These are phyloP conservation scores for Etheostoma spectabile DNA, from an alignment of 2,113 vertebrate genomes.

Conservation along the genomic window DNA sequence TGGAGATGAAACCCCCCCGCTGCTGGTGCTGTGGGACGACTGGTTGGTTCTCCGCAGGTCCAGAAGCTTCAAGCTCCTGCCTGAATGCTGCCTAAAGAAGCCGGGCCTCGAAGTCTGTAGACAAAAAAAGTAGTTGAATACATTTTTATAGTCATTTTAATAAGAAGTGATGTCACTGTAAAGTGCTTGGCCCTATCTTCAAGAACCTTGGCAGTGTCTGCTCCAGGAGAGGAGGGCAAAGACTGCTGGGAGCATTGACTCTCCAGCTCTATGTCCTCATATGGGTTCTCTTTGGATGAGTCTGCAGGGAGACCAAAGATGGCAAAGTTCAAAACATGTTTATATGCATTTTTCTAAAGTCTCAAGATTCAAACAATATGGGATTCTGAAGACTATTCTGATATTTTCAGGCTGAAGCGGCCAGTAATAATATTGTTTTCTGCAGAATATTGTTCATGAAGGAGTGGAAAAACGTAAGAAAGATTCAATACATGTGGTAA, in stretches of 20 bases:
- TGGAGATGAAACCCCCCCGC: conserved; percentile 86
- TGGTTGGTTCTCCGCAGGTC: conserved; percentile 86
- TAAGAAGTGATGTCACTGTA: background rate
- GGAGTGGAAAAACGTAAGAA: background rate
- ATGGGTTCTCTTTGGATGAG: conserved; percentile 90
- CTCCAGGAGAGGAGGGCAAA: conserved; percentile 87
- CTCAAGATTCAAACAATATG: background rate
- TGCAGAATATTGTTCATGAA: background rate
- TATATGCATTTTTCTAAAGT: background rate
- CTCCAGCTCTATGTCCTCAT: conserved; percentile 92
- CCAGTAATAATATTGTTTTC: background rate
- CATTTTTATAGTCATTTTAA: background rate
- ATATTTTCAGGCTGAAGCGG: background rate
- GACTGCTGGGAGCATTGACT: conserved; percentile 90
- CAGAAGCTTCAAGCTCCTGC: conserved; percentile 89
- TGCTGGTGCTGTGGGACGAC: conserved; percentile 33
- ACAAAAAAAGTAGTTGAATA: background rate
- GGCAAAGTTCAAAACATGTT: background rate
- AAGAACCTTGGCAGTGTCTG: conserved; percentile 81
- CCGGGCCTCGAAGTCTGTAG: conserved; percentile 83
- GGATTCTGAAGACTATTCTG: background rate
- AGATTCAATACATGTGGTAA: background rate
- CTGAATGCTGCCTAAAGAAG: conserved; percentile 91
- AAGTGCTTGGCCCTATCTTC: background rate
- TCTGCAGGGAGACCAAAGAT: conserved; percentile 79